phyloP scores from a whole-genome alignment of 2,113 vertebrate species.

The Chunga burmeisteri region DNA sequence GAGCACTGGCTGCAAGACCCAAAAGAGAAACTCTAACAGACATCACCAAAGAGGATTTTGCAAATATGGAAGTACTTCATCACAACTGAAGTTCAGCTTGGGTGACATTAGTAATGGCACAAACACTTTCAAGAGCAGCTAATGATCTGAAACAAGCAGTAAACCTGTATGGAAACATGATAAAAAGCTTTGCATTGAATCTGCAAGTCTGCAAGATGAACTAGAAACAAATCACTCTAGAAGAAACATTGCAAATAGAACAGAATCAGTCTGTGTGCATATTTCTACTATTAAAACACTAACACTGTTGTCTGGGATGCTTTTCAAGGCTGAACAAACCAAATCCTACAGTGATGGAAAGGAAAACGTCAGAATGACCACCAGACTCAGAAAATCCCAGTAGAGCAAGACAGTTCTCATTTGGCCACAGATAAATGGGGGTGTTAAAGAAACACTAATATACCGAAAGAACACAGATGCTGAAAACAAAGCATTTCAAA shows the following conservation, averaged over 20 bases:
- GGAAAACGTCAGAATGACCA: not conserved
- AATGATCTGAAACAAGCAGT: conserved; percentile 33
- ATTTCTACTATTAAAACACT: not conserved
- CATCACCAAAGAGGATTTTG: not conserved
- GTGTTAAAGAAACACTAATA: not conserved
- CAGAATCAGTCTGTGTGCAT: not conserved
- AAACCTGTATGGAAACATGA: conserved; percentile 2
- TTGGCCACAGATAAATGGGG: not conserved
- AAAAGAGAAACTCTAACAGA: not conserved
- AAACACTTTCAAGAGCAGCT: conserved; percentile 17
- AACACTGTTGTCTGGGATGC: not conserved
- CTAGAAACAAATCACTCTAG: conserved; percentile 4
- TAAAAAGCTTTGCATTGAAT: conserved; percentile 19
- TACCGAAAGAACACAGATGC: not conserved
- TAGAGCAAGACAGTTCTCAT: not conserved
- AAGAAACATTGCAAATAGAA: not conserved
- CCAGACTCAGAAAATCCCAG: not conserved
- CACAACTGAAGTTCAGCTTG: not conserved
- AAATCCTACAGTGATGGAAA: not conserved
- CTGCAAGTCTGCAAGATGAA: conserved; percentile 9
- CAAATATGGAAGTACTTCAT: conserved; percentile 12
- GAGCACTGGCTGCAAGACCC: not conserved
- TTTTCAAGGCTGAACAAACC: not conserved
- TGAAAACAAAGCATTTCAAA: not conserved
- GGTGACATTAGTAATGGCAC: conserved; percentile 4